phyloP scores from a whole-genome alignment of 1,140 invertebrate genomes.

The Lasaia peninsularis region DNA sequence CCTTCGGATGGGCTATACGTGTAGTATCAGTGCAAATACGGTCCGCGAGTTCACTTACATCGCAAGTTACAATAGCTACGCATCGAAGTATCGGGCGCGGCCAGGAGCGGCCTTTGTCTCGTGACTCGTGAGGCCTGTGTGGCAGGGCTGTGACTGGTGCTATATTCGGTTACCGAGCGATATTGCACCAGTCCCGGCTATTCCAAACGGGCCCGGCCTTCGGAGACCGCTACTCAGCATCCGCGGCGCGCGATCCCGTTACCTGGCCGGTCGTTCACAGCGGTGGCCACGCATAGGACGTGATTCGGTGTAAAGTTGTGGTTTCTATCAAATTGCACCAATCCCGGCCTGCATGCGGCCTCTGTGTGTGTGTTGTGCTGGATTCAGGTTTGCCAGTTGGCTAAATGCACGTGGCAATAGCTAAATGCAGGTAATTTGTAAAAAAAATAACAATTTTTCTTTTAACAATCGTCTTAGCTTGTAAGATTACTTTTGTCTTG shows the following conservation, averaged over 20 bases:
- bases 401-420: conserved; percentile 40
- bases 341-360: conserved; percentile 73
- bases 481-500: neutral
- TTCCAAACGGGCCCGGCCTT: conserved; percentile 70
- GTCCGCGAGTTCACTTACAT: conserved; percentile 52
- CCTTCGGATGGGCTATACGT: conserved; percentile 32
- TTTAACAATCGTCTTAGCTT: neutral
- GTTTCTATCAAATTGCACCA: conserved; percentile 69
- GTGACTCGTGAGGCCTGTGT: conserved; percentile 53
- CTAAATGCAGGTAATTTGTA: conserved; percentile 25
- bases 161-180: conserved; percentile 67
- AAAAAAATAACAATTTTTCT: neutral
- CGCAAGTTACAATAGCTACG: conserved; percentile 30
- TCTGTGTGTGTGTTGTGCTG: conserved; percentile 37
- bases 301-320: conserved; percentile 73
- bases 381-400: conserved; percentile 26
- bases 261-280: conserved; percentile 70
- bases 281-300: conserved; percentile 72
- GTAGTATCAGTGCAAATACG: conserved; percentile 40
- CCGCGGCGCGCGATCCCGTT: conserved; percentile 72
- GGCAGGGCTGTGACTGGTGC: conserved; percentile 68
- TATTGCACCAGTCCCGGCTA: conserved; percentile 77
- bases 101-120: conserved; percentile 50
- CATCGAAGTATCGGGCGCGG: conserved; percentile 33
- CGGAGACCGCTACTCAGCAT: conserved; percentile 73